Evolutionary conservation across 2,113 vertebrate genomes (phyloP).

Genomic region (Delphinapterus leucas): DNA sequence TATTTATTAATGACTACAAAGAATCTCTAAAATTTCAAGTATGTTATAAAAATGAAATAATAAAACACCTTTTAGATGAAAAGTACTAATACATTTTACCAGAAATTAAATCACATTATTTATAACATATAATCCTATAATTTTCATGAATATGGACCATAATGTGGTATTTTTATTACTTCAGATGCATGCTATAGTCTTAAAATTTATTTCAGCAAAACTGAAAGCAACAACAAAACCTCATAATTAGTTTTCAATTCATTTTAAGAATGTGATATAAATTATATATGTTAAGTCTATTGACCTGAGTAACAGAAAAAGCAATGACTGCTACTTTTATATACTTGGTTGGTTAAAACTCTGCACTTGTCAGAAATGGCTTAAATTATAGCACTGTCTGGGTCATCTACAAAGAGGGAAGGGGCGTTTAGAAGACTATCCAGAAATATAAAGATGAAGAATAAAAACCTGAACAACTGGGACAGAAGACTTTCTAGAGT

Average conservation of each 20-base stretch:
- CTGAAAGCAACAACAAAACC: conserved; percentile 29
- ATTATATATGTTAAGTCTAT: neutral
- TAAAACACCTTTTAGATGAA: conserved; percentile 38
- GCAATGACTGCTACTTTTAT: neutral
- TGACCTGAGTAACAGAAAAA: conserved; percentile 31
- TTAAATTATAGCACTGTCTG: neutral
- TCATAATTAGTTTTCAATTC: neutral
- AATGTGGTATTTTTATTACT: conserved; percentile 22
- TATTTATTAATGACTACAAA: conserved; percentile 30
- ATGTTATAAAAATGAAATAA: conserved; percentile 46
- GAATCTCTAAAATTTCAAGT: conserved; percentile 8
- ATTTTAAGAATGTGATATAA: conserved; percentile 26
- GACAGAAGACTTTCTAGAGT: neutral
- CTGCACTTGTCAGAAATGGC: neutral
- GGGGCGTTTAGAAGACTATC: neutral
- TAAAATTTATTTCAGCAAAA: conserved; percentile 24
- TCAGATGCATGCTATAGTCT: conserved; percentile 5
- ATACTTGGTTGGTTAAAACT: neutral
- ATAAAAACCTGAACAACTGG: neutral
- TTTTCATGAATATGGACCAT: neutral
- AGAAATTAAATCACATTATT: conserved; percentile 6
- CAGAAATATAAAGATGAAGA: conserved; percentile 5
- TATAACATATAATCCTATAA: neutral
- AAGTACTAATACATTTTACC: neutral
- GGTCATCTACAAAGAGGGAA: neutral